These are phyloP conservation scores for Drosophila prolongata DNA, from an alignment of 2,888 invertebrate species.

Conservation along the genomic window DNA sequence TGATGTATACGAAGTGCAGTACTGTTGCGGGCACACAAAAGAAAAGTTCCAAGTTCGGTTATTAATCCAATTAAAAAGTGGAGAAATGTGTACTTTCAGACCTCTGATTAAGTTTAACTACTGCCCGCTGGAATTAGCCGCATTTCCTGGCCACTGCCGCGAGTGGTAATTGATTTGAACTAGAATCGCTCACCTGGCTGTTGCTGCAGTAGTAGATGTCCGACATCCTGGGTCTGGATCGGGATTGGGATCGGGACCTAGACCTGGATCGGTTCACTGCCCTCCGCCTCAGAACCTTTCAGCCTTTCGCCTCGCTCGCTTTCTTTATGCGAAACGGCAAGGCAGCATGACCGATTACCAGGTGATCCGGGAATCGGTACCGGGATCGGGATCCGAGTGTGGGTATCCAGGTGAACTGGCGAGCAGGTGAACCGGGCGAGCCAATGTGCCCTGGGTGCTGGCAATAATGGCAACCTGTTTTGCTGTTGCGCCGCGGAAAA, in stretches of 20 bases:
- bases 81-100: conserved; percentile 8
- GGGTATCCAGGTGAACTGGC: conserved; percentile 8
- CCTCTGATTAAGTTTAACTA: conserved; percentile 3
- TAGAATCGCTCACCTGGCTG: conserved; percentile 61
- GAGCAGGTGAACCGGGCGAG: conserved; percentile 10
- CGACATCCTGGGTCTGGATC: conserved; percentile 65
- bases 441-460: conserved; percentile 23
- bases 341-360: conserved; percentile 63
- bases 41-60: conserved; percentile 3
- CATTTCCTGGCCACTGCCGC: conserved; percentile 12
- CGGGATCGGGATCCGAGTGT: too few species aligned
- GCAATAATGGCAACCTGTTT: conserved; percentile 31
- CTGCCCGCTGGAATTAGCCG: conserved; percentile 2
- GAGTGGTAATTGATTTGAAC: conserved; percentile 13
- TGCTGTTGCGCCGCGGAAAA: conserved; percentile 24
- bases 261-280: background rate
- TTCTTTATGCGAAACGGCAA: background rate
- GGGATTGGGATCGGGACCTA: conserved; percentile 41
- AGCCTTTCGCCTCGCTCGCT: conserved; percentile 4
- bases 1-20: background rate
- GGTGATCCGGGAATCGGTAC: conserved; percentile 17
- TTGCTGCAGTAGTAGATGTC: conserved; percentile 78
- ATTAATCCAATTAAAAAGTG: background rate
- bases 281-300: conserved; percentile 1
- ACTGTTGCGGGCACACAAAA: background rate